phyloP scores from a whole-genome alignment of 2,888 invertebrate genomes.

The Zhuqinia jingwanae region DNA sequence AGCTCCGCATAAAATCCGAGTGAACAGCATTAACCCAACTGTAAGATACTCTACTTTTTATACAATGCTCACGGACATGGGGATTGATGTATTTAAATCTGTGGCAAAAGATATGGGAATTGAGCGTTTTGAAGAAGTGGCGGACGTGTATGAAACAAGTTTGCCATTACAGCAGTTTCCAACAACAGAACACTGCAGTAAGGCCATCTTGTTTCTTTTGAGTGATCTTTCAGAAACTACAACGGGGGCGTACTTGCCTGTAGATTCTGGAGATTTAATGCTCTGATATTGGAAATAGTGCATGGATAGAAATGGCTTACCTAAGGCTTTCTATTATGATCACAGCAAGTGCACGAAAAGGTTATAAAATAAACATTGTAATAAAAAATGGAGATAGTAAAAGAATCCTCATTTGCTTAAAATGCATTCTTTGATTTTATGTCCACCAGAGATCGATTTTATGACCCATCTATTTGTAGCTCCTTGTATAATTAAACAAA shows the following conservation, averaged over 20 bases:
- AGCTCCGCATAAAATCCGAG: slow-evolving; percentile 89
- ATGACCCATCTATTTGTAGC: too few species aligned
- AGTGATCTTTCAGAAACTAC: slow-evolving; percentile 81
- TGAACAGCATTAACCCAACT: slow-evolving; percentile 95
- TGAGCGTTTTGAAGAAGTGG: slow-evolving; percentile 82
- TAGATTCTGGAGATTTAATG: slow-evolving; percentile 72
- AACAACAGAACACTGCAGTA: slow-evolving; percentile 91
- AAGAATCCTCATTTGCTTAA: too few species aligned
- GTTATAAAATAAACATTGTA: too few species aligned
- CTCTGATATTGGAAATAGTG: not conserved
- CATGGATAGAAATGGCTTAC: too few species aligned
- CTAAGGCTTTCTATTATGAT: too few species aligned
- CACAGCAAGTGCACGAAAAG: too few species aligned
- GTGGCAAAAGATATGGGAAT: too few species aligned
- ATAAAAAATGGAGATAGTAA: too few species aligned
- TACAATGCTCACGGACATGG: slow-evolving; percentile 93
- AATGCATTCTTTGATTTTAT: too few species aligned
- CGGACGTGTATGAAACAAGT: slow-evolving; percentile 86
- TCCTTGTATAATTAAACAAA: too few species aligned
- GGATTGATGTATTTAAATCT: slow-evolving; percentile 86
- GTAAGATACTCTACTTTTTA: slow-evolving; percentile 80
- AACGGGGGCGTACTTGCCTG: slow-evolving; percentile 71
- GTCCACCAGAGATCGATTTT: too few species aligned
- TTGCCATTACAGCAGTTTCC: slow-evolving; percentile 90
- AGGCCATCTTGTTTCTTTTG: slow-evolving; percentile 89